phyloP scores from a whole-genome alignment of 2,888 invertebrate species.

The Argyresthia albistria region DNA sequence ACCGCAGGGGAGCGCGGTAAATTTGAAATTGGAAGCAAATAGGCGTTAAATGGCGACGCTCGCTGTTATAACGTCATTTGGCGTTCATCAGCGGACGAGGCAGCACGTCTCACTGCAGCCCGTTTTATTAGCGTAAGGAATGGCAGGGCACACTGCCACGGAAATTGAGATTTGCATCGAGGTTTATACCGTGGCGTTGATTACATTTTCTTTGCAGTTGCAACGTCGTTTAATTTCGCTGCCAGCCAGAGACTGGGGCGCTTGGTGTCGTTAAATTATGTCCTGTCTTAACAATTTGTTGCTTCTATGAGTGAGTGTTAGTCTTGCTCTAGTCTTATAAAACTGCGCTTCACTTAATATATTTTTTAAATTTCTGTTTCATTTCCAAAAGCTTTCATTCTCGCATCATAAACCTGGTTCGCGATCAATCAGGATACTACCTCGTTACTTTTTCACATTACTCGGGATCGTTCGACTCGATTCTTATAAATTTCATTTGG shows the following conservation, averaged over 20 bases:
- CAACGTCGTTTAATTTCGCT: conserved; percentile 62
- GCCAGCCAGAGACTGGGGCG: conserved; percentile 31
- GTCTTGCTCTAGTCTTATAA: not conserved
- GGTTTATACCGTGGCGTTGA: conserved; percentile 54
- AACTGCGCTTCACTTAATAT: not conserved
- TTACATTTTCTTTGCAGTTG: conserved; percentile 68
- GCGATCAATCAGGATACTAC: conserved; percentile 33
- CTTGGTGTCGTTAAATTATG: conserved; percentile 46
- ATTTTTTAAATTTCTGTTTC: too few relatives aligned
- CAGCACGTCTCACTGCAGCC: conserved; percentile 68
- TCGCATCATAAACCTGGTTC: conserved; percentile 10
- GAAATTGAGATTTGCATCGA: conserved; percentile 68
- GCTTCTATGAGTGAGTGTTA: not conserved
- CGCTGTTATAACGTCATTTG: conserved; percentile 70
- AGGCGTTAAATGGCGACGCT: conserved; percentile 78
- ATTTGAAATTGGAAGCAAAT: conserved; percentile 76
- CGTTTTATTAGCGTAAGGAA: conserved; percentile 72
- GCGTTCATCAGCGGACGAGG: conserved; percentile 69
- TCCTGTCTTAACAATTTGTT: conserved; percentile 31
- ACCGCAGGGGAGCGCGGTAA: conserved; percentile 63
- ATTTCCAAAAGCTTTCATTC: not conserved
- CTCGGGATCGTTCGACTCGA: conserved; percentile 26
- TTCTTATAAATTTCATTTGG: conserved; percentile 54
- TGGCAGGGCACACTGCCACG: conserved; percentile 64
- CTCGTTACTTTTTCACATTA: conserved; percentile 44